Evolutionary conservation across 1,140 invertebrate species (phyloP).

Genomic region (Cryptotermes secundus): DNA sequence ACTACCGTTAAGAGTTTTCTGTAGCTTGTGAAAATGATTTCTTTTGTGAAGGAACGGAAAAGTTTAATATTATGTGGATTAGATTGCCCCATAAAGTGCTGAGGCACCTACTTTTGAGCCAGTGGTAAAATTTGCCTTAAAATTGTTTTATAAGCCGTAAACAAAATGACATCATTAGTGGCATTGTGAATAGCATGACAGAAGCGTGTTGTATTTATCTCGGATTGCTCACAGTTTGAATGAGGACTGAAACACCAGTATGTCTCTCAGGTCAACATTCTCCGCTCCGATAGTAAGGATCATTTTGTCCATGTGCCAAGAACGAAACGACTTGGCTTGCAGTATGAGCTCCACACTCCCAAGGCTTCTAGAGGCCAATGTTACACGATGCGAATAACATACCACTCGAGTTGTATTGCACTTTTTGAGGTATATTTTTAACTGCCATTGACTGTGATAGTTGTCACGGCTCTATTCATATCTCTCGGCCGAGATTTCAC

Average conservation of each 20-base stretch:
- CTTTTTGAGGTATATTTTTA: slow-evolving; percentile 13
- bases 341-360: slow-evolving; percentile 20
- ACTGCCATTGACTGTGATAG: background rate
- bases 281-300: slow-evolving; percentile 22
- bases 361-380: slow-evolving; percentile 28
- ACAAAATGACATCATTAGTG: background rate
- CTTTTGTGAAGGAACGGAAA: too few species aligned
- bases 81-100: background rate
- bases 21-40: too few species aligned
- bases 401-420: background rate
- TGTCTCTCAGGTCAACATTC: slow-evolving; percentile 24
- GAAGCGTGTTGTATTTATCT: background rate
- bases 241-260: background rate
- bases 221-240: background rate
- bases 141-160: background rate
- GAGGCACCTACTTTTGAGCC: background rate
- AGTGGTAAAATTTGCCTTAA: background rate
- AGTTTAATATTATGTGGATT: too few species aligned
- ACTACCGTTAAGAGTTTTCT: too few species aligned
- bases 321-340: slow-evolving; percentile 25
- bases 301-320: slow-evolving; percentile 33
- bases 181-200: background rate
- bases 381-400: slow-evolving; percentile 28
- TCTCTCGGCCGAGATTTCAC: background rate
- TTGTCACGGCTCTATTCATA: background rate